phyloP scores from a whole-genome alignment of 1,140 invertebrate species.

The Bradysia coprophila region DNA sequence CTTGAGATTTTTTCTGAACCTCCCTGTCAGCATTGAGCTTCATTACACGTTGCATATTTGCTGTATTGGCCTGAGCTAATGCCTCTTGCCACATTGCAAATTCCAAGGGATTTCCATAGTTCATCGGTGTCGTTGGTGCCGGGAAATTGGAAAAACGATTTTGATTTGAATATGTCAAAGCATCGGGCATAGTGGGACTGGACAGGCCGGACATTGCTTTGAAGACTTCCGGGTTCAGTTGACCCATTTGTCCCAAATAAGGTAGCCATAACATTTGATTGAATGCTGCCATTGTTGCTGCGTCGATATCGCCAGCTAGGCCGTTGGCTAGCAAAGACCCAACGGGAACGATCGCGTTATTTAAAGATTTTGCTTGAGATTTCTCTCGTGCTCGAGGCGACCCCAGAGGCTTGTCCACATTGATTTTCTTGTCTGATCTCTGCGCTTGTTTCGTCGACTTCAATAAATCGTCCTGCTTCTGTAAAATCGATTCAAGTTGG shows the following conservation, averaged over 20 bases:
- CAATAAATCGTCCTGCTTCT: constrained; percentile 26
- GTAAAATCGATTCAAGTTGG: constrained; percentile 52
- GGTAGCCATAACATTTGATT: constrained; percentile 51
- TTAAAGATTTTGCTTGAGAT: background rate
- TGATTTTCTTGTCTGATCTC: background rate
- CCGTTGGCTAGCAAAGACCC: constrained; percentile 25
- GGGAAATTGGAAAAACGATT: background rate
- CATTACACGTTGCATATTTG: constrained; percentile 21
- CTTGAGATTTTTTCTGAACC: background rate
- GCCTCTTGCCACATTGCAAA: constrained; percentile 46
- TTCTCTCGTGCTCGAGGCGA: constrained; percentile 4
- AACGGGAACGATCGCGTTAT: constrained; percentile 10
- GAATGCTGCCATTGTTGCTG: constrained; percentile 41
- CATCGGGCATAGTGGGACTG: constrained; percentile 8
- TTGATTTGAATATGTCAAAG: background rate
- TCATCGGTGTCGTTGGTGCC: constrained; percentile 16
- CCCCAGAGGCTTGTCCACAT: background rate
- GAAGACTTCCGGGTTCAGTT: constrained; percentile 32
- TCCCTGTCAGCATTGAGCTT: constrained; percentile 4
- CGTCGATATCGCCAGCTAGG: constrained; percentile 38
- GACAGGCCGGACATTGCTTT: constrained; percentile 22
- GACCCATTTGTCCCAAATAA: constrained; percentile 30
- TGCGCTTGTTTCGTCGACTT: constrained; percentile 3
- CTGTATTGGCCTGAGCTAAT: constrained; percentile 28
- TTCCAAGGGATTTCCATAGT: constrained; percentile 38